These are phyloP conservation scores for Tauraco erythrolophus DNA, from an alignment of 2,113 vertebrate species.

Conservation along the genomic window DNA sequence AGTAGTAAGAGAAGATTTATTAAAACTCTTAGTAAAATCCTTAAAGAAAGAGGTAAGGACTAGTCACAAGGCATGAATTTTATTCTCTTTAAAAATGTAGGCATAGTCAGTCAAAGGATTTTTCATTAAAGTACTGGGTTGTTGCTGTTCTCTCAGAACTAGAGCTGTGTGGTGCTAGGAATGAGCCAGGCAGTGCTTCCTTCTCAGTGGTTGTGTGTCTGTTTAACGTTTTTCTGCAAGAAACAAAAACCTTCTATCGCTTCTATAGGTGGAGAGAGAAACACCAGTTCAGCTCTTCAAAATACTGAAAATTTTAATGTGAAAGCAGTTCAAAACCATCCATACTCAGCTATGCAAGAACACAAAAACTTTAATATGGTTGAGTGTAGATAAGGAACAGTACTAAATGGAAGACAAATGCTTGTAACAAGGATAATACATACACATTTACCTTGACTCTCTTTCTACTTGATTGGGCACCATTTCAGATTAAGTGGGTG, in stretches of 20 bases:
- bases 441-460: background rate
- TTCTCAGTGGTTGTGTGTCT: background rate
- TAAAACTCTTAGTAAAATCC: background rate
- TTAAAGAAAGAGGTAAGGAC: background rate
- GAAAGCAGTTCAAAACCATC: background rate
- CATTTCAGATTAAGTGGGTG: background rate
- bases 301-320: background rate
- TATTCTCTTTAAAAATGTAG: background rate
- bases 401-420: background rate
- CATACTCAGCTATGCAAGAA: background rate
- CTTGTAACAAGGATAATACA: background rate
- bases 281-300: background rate
- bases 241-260: rapidly evolving
- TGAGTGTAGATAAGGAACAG: background rate
- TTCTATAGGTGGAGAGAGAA: background rate
- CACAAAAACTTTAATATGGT: background rate
- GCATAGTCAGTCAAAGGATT: rapidly evolving
- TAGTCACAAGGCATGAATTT: background rate
- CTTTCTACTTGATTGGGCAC: background rate
- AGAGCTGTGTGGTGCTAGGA: background rate
- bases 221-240: background rate
- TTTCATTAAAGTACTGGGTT: background rate
- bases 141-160: background rate
- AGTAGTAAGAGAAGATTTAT: background rate
- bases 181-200: rapidly evolving